These are phyloP conservation scores for Sylvilagus floridanus DNA, from an alignment of 2,797 vertebrate species.

Conservation along the genomic window DNA sequence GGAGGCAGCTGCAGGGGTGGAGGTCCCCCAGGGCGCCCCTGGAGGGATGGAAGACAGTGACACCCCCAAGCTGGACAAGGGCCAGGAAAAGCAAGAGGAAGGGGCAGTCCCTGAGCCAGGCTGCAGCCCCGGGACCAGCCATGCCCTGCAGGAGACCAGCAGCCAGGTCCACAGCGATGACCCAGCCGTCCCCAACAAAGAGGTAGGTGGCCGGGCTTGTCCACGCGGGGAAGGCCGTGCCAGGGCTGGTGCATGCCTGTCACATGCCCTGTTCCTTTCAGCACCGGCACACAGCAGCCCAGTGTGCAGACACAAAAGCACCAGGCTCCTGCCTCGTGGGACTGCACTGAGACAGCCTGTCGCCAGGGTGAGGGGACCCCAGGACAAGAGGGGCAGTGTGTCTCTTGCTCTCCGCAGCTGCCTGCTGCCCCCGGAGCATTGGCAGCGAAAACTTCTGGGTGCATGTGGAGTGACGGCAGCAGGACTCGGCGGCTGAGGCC, in stretches of 20 bases:
- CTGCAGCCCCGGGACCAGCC: neutral
- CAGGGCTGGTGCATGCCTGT: fast-evolving
- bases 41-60: neutral
- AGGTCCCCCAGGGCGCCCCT: neutral
- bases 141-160: neutral
- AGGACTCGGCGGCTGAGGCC: neutral
- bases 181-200: neutral
- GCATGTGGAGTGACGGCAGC: neutral
- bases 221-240: fast-evolving
- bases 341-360: neutral
- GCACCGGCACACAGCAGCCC: neutral
- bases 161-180: neutral
- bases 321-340: neutral
- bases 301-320: neutral
- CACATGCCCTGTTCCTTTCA: neutral
- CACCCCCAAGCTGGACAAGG: neutral
- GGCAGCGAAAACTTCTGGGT: neutral
- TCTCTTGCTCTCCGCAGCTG: too few relatives aligned
- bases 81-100: conserved; percentile 57
- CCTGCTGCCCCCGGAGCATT: fast-evolving
- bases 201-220: conserved; percentile 68
- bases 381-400: neutral
- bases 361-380: fast-evolving
- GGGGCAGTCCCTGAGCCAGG: conserved; percentile 38
- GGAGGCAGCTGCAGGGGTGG: neutral